phyloP scores from a whole-genome alignment of 2,797 vertebrate species.

The Sebastes variabilis region DNA sequence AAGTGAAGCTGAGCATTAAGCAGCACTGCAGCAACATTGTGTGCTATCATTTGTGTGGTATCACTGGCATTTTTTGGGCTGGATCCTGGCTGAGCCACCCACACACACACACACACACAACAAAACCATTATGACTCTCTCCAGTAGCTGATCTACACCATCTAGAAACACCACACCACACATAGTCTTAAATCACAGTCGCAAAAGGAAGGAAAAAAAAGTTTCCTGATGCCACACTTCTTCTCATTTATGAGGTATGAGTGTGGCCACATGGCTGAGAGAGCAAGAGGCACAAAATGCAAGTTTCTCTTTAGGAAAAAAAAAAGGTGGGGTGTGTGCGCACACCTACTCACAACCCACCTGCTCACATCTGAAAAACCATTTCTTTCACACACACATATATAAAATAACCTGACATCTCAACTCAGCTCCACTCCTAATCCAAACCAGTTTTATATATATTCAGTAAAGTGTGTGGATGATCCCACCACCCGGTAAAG shows the following conservation, averaged over 20 bases:
- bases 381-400: neutral
- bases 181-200: constrained; percentile 2
- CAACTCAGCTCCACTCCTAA: neutral
- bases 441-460: neutral
- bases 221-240: constrained; percentile 25
- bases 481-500: constrained; percentile 23
- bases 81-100: constrained; percentile 60
- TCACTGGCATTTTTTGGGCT: constrained; percentile 54
- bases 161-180: neutral
- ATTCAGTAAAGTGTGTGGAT: constrained; percentile 9
- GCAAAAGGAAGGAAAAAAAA: constrained; percentile 27
- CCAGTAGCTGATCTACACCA: constrained; percentile 8
- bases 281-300: constrained; percentile 11
- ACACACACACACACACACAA: constrained; percentile 28
- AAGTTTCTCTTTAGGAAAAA: constrained; percentile 18
- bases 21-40: constrained; percentile 64
- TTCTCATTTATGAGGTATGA: constrained; percentile 21
- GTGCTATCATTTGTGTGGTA: constrained; percentile 44
- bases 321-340: constrained; percentile 14
- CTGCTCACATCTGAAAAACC: constrained; percentile 46
- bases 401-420: constrained; percentile 4
- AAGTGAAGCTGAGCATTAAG: constrained; percentile 22
- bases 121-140: constrained; percentile 13
- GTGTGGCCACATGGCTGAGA: constrained; percentile 47
- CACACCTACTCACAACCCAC: constrained; percentile 65